Conservation (phyloP, 2,888 invertebrate species). For the Cheilosia vernalis region DNA sequence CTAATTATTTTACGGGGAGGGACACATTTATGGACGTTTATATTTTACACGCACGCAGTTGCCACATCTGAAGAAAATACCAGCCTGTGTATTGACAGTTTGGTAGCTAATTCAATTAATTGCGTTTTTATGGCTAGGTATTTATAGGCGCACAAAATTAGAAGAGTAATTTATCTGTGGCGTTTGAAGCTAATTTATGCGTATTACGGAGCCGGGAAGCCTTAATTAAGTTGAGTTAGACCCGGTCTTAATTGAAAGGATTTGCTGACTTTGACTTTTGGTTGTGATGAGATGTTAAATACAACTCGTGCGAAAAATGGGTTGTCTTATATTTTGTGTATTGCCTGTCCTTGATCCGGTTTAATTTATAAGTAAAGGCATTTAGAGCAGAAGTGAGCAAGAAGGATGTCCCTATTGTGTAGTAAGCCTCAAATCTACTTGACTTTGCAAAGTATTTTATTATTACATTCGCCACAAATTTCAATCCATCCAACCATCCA, state of each 20-base stretch:
- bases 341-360: too few relatives aligned
- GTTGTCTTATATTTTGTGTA: too few relatives aligned
- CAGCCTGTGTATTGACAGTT: constrained; percentile 4
- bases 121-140: constrained; percentile 6
- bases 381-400: too few relatives aligned
- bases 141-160: constrained; percentile 28
- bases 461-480: too few relatives aligned
- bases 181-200: constrained; percentile 16
- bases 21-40: not conserved
- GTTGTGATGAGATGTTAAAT: too few relatives aligned
- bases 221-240: constrained; percentile 28
- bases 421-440: too few relatives aligned
- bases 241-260: constrained; percentile 1
- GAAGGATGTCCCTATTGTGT: too few relatives aligned
- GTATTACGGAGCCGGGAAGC: constrained; percentile 5
- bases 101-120: constrained; percentile 49
- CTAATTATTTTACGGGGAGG: not conserved
- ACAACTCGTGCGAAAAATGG: too few relatives aligned
- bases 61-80: not conserved
- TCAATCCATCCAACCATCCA: too few relatives aligned
- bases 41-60: constrained; percentile 31
- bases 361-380: too few relatives aligned
- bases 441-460: too few relatives aligned
- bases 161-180: constrained; percentile 22
- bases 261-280: not conserved